Conservation (phyloP, 2,888 invertebrate genomes). For the Graphium colonna region DNA sequence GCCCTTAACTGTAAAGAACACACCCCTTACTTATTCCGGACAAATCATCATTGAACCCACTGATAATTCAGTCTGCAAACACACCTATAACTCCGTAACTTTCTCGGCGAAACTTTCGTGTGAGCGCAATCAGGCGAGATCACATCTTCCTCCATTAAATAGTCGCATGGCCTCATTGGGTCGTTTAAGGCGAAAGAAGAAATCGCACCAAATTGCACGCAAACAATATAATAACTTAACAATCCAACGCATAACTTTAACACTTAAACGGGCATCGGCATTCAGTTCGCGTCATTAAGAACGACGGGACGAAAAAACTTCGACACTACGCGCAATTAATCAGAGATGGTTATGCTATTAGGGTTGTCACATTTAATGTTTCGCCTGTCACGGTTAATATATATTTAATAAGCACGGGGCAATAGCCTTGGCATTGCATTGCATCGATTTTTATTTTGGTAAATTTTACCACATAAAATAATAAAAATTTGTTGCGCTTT, state of each 20-base stretch:
- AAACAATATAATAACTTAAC: conserved; percentile 69
- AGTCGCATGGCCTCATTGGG: conserved; percentile 37
- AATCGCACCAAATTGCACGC: conserved; percentile 42
- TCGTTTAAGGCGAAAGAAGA: conserved; percentile 41
- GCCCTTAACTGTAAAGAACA: too few relatives aligned
- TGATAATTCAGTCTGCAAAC: too few relatives aligned
- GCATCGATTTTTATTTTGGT: too few relatives aligned
- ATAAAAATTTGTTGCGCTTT: too few relatives aligned
- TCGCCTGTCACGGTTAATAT: too few relatives aligned
- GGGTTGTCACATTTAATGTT: conserved; percentile 2
- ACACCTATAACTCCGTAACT: too few relatives aligned
- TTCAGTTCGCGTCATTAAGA: conserved; percentile 50
- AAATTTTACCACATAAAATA: too few relatives aligned
- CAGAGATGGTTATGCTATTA: conserved; percentile 6
- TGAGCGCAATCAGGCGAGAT: conserved; percentile 22
- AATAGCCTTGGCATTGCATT: too few relatives aligned
- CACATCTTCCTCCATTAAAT: conserved; percentile 39
- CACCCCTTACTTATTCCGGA: too few relatives aligned
- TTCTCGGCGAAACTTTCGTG: too few relatives aligned
- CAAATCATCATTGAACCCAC: too few relatives aligned
- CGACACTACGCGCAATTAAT: conserved; percentile 9
- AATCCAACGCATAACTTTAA: conserved; percentile 44
- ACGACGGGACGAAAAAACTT: conserved; percentile 21
- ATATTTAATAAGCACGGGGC: too few relatives aligned
- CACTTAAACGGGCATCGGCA: conserved; percentile 53